Evolutionary conservation across 2,888 invertebrate genomes (phyloP).

Genomic region (Scaeva pyrastri): DNA sequence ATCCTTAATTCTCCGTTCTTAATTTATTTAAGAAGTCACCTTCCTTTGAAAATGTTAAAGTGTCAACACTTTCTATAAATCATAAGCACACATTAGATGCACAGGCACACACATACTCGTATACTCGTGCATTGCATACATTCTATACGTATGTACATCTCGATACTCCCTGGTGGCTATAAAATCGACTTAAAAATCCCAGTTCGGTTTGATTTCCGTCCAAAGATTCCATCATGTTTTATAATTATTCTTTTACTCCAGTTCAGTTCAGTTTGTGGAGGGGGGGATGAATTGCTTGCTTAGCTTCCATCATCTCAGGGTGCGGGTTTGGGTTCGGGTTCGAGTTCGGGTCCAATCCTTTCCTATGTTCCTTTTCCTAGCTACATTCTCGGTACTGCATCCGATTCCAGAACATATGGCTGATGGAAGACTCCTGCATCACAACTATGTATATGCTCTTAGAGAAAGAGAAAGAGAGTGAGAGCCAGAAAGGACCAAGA

Average conservation of each 20-base stretch:
- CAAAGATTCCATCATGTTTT: slow-evolving; percentile 63
- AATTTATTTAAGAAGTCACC: neutral
- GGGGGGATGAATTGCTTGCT: slow-evolving; percentile 4
- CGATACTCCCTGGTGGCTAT: slow-evolving; percentile 12
- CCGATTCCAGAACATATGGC: slow-evolving; percentile 25
- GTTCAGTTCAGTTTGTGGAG: neutral
- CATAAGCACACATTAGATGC: slow-evolving; percentile 29
- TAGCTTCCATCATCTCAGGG: neutral
- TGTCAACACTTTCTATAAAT: slow-evolving; percentile 38
- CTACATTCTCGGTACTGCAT: slow-evolving; percentile 22
- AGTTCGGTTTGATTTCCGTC: slow-evolving; percentile 52
- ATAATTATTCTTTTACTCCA: slow-evolving; percentile 65
- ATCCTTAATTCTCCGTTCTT: no score
- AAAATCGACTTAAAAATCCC: slow-evolving; percentile 56
- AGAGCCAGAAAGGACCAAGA: slow-evolving; percentile 52
- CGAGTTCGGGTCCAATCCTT: slow-evolving; percentile 29
- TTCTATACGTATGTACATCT: no score
- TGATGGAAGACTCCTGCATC: slow-evolving; percentile 45
- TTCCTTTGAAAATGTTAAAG: slow-evolving; percentile 2
- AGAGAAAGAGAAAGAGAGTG: slow-evolving; percentile 29
- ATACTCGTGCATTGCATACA: neutral
- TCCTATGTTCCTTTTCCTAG: neutral
- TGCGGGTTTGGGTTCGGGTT: no score
- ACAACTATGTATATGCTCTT: slow-evolving; percentile 9
- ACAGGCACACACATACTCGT: neutral